A percentile compares a stretch with the other conserved stretches of the same genome.
phyloP scores from a whole-genome alignment of 2,888 invertebrate species.

The Tachina lurida region DNA sequence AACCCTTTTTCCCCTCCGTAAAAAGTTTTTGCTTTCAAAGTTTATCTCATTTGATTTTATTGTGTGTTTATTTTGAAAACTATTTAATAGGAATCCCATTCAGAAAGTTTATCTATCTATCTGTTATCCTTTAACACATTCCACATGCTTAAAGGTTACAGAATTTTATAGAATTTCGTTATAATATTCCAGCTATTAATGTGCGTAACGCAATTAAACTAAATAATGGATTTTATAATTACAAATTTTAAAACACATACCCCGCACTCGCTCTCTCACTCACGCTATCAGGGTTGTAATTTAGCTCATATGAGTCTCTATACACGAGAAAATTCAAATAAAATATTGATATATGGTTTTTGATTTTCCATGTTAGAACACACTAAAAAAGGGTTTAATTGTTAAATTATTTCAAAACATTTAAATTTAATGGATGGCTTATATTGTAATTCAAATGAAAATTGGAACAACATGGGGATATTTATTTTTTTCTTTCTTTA shows the following conservation, averaged over 20 bases:
- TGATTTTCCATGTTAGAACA: slow-evolving; percentile 38
- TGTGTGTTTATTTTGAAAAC: slow-evolving; percentile 63
- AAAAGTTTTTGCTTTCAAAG: slow-evolving; percentile 17
- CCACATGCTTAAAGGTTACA: neutral
- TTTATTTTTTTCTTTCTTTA: neutral
- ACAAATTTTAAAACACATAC: slow-evolving; percentile 57
- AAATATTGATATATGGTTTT: slow-evolving; percentile 60
- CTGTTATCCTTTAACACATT: slow-evolving; percentile 19
- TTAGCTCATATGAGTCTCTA: neutral
- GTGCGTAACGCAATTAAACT: slow-evolving; percentile 74
- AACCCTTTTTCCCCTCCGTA: neutral
- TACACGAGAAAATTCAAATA: slow-evolving; percentile 11
- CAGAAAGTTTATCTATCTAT: slow-evolving; percentile 34
- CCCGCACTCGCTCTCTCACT: neutral
- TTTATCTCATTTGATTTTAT: slow-evolving; percentile 54
- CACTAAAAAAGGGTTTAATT: slow-evolving; percentile 70
- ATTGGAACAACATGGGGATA: neutral
- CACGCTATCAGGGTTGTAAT: neutral
- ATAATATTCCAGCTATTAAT: slow-evolving; percentile 59
- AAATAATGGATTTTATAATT: slow-evolving; percentile 73
- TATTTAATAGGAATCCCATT: slow-evolving; percentile 43
- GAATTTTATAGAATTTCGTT: slow-evolving; percentile 19
- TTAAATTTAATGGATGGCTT: slow-evolving; percentile 69
- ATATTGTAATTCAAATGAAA: neutral
- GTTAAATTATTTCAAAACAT: slow-evolving; percentile 74